phyloP scores from a whole-genome alignment of 2,888 invertebrate genomes.

The Cantharis lateralis region DNA sequence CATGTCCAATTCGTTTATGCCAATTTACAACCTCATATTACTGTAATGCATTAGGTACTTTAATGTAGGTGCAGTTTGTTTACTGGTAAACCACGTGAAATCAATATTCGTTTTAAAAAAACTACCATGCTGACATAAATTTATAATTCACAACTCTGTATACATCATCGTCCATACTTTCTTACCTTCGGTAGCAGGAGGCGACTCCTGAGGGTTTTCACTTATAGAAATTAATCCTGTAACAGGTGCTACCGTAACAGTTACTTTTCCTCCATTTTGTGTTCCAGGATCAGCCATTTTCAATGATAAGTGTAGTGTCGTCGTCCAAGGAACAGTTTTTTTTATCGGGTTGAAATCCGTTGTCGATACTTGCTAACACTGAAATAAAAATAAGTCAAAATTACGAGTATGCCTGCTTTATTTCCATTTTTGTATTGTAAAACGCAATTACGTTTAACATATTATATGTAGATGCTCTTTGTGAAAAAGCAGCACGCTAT shows the following conservation, averaged over 20 bases:
- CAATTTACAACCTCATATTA: no score
- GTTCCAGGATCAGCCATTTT: conserved; percentile 29
- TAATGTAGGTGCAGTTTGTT: no score
- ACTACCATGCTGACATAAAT: no score
- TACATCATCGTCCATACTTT: not conserved
- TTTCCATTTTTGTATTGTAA: not conserved
- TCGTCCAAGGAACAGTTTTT: not conserved
- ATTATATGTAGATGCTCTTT: not conserved
- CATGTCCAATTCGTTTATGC: no score
- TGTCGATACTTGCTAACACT: not conserved
- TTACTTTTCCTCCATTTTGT: conserved; percentile 31
- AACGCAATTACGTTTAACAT: not conserved
- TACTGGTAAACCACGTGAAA: no score
- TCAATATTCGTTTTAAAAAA: no score
- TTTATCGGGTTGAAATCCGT: not conserved
- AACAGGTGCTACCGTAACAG: conserved; percentile 33
- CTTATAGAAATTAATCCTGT: conserved; percentile 1
- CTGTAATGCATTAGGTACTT: no score
- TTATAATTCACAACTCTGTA: no score
- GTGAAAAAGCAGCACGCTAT: not conserved
- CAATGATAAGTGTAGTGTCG: not conserved
- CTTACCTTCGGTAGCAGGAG: not conserved
- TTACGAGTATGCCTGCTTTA: not conserved
- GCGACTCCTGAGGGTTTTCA: not conserved
- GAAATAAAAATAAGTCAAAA: not conserved